Evolutionary conservation across 2,113 vertebrate genomes (phyloP), one percentile per base, ranked within the genome.

Genomic region (Mirza zaza): DNA sequence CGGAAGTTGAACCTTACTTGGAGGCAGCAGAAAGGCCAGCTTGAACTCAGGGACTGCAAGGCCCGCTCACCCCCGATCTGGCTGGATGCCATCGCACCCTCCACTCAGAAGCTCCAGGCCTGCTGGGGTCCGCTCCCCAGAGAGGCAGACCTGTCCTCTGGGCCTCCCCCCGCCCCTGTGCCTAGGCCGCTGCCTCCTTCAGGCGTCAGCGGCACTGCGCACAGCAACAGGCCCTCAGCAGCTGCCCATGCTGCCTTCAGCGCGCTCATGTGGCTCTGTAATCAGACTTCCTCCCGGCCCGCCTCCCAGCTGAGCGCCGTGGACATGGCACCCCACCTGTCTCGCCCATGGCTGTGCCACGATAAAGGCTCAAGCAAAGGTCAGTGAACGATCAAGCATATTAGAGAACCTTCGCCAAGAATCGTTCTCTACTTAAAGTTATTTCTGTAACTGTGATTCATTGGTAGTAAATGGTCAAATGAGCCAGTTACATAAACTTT

Each of bases 1-100:
- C 0, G 23, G 13, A 67, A 48, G 48, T 0, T 13, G 6, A 3
- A 27, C 48, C 65, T 21, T 9, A 9, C 8, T 5, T n/a, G 76
- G 71, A 57, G 45, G 55, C 36, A 57, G 6, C 17, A 18, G 36
- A 20, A 59, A 29, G 1, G 45, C 52, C 42, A 20, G 45, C 13
- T 61, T 7, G 20, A 29, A 34, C 42, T 71, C 71, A 32, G 23
- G 36, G n/a, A 32, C 39, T 1, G n/a, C 2, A 3, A 39, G 48
- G 42, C 15, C 61, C n/a, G 45, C n/a, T n/a, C 6, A 8, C 32
- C 23, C 75, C 18, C 23, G 9, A 34, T 27, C 48, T 39, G 18
- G 36, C 17, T 23, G 14, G 34, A 4, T 3, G n/a, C n/a, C 27
- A 20, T 25, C 14, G 13, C 15, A 48, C 84, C 79, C 17, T 7